Evolutionary conservation across 2,888 invertebrate species (phyloP), one percentile per base, ranked within the genome.

Genomic region (Sinohyriopsis cumingii): DNA sequence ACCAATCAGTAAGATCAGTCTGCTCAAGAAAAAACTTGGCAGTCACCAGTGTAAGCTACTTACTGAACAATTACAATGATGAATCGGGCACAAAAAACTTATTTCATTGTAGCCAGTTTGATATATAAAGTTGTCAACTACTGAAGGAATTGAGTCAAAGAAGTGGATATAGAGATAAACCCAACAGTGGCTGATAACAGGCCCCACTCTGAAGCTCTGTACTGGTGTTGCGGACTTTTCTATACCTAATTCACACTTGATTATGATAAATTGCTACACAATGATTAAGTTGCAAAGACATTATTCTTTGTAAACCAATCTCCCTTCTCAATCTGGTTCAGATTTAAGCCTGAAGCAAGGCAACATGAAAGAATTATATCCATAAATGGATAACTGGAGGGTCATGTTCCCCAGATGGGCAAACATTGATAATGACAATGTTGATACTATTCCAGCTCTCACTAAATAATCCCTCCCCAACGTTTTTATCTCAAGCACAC

Each of bases 381-480:
- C 64, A 64, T 20, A 55, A 55, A 55, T 15, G 19, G 55, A 15
- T 19, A 56, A 55, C 56, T 28, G 15, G 25, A 55, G 64, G 55
- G 55, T 64, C 64, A 25, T 55, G 25, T 55, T 28, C 25, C 63
- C 68, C 77, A 77, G 77, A 77, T 77, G 77, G 71, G 75, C 73
- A 68, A 77, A 77, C 73, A 77, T 25, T 59, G 77, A 77, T 77
- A 75, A 57, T 25, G 64, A 64, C 55, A 55, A 55, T 64, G 64
- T 55, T 64, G 64, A 55, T 28, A 64, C 55, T 53, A 25, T 64
- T 55, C 56, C 56, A 20, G 55, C 28, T 64, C 56, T 64, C 18
- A 18, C 56, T 64, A 55, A 45, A 45, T 45, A 45, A 45, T 45
- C 45, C 68, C 22, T 6, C 55, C 54, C 24, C 53, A 68, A 72